Base-by-base conservation (phyloP, 2,113 vertebrate genomes). In the Gadus chalcogrammus region DNA sequence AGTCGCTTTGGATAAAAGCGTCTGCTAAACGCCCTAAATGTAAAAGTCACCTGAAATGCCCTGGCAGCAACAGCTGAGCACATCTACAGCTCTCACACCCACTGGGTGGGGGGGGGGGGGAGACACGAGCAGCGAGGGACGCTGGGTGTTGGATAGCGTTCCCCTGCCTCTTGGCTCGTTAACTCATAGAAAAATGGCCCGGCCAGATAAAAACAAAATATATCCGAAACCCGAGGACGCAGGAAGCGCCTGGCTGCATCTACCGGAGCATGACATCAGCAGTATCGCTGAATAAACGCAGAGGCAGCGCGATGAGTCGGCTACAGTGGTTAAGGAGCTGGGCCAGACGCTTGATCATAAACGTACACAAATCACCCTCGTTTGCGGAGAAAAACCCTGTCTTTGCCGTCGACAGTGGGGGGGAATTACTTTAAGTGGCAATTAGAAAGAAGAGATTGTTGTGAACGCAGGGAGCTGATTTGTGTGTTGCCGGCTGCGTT, bases 301-400 rank as follows among this genome's bases (percentile, higher is more conserved):
- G 15, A 58, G 55, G 15, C 15, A 58, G 15, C 55, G 31, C 31
- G 31, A 31, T 31, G 31, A 31, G 31, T 31, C 31, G 1, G 1
- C 31, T 31, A 31, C 31, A 31, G 31, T 31, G 31, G 31, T 6
- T 31, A 31, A 31, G 31, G 31, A 31, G 31, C n/a, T 2, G 3
- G 31, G 31, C 55, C 72, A 71, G 61, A 78, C 63, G 53, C 38
- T 71, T 71, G 75, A 81, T 73, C 72, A 78, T 81, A 55, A 68
- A 73, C 64, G 12, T 61, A 58, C 0, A 5, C 48, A 72, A 17
- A 66, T 66, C 67, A 38, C 66, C 67, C 60, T 69, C 28, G 68
- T 77, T 78, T 75, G 66, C 72, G 75, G 66, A 76, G n/a, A 72
- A 64, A 64, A 80, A 20, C 7, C 9, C 5, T 42, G 38, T 42